Conservation (phyloP, 2,888 invertebrate species). For the Acrobeloides nanus region DNA sequence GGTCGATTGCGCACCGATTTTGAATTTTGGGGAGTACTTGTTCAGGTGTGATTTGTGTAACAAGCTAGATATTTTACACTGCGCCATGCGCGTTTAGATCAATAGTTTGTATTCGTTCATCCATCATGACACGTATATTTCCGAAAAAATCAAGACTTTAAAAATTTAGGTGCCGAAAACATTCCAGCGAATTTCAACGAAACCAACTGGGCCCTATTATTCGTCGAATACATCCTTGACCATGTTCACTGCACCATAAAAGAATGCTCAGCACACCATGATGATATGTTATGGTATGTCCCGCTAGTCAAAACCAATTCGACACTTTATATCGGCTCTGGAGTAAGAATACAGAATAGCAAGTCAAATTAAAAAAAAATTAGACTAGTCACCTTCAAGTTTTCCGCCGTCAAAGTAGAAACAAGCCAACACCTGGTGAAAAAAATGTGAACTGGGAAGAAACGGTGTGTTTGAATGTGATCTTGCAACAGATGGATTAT, state of each 20-base stretch:
- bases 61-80: too few relatives aligned
- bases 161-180: constrained; percentile 10
- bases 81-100: too few relatives aligned
- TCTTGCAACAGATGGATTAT: constrained; percentile 92
- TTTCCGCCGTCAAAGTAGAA: constrained; percentile 90
- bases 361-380: constrained; percentile 11
- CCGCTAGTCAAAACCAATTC: constrained; percentile 21
- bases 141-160: too few relatives aligned
- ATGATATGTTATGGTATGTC: constrained; percentile 54
- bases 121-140: too few relatives aligned
- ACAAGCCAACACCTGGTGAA: constrained; percentile 82
- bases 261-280: constrained; percentile 41
- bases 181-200: constrained; percentile 2
- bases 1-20: too few relatives aligned
- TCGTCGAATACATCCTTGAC: constrained; percentile 43
- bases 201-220: constrained; percentile 21
- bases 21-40: too few relatives aligned
- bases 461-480: constrained; percentile 89
- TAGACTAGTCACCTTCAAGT: constrained; percentile 85
- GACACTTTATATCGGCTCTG: constrained; percentile 19
- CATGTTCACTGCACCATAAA: constrained; percentile 27
- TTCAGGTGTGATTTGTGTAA: too few relatives aligned
- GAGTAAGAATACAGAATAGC: constrained; percentile 11
- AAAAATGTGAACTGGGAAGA: constrained; percentile 98
- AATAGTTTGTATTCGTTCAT: constrained; percentile 1